Evolutionary conservation across 1,140 invertebrate genomes (phyloP).

Genomic region (Paraescarpia echinospica): DNA sequence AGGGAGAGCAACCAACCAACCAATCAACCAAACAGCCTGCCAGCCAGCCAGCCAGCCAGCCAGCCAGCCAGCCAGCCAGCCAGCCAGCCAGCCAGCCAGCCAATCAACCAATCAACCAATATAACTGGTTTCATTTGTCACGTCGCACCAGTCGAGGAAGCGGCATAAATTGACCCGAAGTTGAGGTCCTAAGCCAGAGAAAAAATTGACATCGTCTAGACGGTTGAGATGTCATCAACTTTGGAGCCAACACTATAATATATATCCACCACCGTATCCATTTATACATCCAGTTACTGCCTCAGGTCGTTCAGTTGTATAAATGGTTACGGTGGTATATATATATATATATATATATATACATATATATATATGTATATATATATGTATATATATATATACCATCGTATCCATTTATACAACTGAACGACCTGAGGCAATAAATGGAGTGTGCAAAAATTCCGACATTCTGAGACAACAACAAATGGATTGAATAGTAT

Average conservation of each 20-base stretch:
- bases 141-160: not conserved
- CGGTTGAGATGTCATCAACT: not conserved
- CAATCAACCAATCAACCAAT: no score
- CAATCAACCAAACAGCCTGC: no score
- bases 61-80: no score
- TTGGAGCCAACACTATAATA: not conserved
- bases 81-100: no score
- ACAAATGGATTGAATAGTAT: not conserved
- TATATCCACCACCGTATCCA: not conserved
- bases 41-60: no score
- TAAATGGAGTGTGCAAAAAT: not conserved
- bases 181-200: not conserved
- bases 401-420: not conserved
- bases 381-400: no score
- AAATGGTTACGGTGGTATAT: not conserved
- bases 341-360: no score
- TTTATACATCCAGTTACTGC: not conserved
- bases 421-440: not conserved
- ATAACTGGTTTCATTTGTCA: not conserved
- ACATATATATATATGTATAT: no score
- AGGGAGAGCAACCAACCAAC: no score
- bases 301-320: not conserved
- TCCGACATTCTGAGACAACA: not conserved
- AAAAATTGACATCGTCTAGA: not conserved
- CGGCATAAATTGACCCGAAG: not conserved